A percentile compares a stretch with the other conserved stretches of the same genome.
Evolutionary conservation across 2,113 vertebrate species (phyloP).

Genomic region (Dinomys branickii): DNA sequence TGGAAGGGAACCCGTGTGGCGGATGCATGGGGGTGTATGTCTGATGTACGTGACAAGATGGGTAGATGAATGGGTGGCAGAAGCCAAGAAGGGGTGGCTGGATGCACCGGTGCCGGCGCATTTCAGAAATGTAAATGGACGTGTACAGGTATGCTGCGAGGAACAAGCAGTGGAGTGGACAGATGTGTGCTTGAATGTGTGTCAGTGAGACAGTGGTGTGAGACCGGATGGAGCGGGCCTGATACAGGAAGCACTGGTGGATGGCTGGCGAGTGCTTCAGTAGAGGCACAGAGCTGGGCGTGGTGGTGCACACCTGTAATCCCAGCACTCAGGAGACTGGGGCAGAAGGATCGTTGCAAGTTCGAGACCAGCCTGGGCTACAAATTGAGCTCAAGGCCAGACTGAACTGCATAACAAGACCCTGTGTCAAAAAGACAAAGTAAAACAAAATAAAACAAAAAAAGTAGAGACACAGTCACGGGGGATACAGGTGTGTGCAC

Average conservation of each 20-base stretch:
- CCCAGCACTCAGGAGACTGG: too few relatives aligned
- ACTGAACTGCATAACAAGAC: too few relatives aligned
- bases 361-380: too few relatives aligned
- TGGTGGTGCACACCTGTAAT: too few relatives aligned
- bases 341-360: too few relatives aligned
- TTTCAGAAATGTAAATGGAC: too few relatives aligned
- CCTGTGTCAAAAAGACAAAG: too few relatives aligned
- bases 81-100: background rate
- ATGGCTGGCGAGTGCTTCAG: rapidly evolving
- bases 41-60: background rate
- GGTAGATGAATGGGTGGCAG: background rate
- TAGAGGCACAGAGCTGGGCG: rapidly evolving
- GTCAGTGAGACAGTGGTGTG: rapidly evolving
- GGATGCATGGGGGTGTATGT: rapidly evolving
- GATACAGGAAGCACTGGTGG: rapidly evolving
- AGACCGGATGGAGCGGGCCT: rapidly evolving
- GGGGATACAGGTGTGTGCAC: background rate
- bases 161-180: rapidly evolving
- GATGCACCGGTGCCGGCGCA: background rate
- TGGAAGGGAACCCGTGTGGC: background rate
- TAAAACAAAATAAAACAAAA: too few relatives aligned
- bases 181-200: background rate
- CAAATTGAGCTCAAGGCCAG: too few relatives aligned
- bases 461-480: too few relatives aligned
- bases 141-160: rapidly evolving